phyloP scores from a whole-genome alignment of 1,140 invertebrate genomes.

The Rhizoglyphus robini region DNA sequence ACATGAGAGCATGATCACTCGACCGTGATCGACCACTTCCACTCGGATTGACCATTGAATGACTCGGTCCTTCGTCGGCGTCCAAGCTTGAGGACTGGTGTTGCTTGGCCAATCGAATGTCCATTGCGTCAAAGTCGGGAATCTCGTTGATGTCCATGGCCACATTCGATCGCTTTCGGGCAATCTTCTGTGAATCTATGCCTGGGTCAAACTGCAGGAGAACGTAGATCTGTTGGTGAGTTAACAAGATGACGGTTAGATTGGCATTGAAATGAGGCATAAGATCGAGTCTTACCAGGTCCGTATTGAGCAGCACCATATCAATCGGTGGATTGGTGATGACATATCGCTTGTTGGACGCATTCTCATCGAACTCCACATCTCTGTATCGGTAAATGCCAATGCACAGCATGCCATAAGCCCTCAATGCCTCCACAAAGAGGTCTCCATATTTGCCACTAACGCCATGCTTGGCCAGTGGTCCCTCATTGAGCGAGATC shows the following conservation, averaged over 20 bases:
- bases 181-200: constrained; percentile 68
- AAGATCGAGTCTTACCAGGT: constrained; percentile 69
- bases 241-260: constrained; percentile 12
- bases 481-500: constrained; percentile 89
- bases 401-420: constrained; percentile 97
- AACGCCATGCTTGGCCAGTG: constrained; percentile 76
- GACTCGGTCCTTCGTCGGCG: neutral
- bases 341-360: constrained; percentile 57
- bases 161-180: constrained; percentile 38
- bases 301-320: constrained; percentile 82
- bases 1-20: neutral
- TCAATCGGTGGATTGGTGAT: constrained; percentile 98
- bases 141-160: neutral
- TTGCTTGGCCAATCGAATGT: neutral
- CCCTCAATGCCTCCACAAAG: constrained; percentile 87
- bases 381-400: constrained; percentile 72
- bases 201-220: constrained; percentile 93
- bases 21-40: neutral
- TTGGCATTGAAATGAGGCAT: neutral
- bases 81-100: neutral
- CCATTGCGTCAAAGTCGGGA: neutral
- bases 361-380: constrained; percentile 25
- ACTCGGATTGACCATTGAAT: neutral
- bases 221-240: constrained; percentile 63
- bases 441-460: constrained; percentile 87